These are phyloP conservation scores for Champsocephalus gunnari DNA, from an alignment of 2,797 vertebrate genomes.

Conservation along the genomic window DNA sequence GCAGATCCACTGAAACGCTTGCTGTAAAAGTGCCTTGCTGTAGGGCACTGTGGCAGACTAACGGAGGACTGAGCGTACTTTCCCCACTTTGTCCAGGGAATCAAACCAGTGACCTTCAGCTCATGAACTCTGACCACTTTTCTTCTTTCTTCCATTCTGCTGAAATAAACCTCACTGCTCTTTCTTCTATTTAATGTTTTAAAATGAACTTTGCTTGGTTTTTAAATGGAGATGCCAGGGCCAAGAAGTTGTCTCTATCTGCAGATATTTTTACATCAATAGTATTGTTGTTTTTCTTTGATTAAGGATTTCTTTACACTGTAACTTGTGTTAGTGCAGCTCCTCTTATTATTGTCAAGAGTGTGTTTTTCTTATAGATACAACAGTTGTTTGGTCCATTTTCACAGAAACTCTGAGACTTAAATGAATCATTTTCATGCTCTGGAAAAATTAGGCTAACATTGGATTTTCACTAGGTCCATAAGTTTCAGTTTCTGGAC, in stretches of 20 bases:
- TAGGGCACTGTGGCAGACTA: slow-evolving; percentile 52
- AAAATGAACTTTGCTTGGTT: slow-evolving; percentile 19
- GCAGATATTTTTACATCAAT: slow-evolving; percentile 34
- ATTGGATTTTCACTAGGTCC: neutral
- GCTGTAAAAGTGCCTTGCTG: slow-evolving; percentile 78
- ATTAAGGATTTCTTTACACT: slow-evolving; percentile 31
- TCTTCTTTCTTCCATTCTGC: slow-evolving; percentile 37
- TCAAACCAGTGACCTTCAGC: slow-evolving; percentile 44
- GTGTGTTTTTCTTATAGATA: neutral
- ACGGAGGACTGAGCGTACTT: slow-evolving; percentile 40
- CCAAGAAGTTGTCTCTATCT: slow-evolving; percentile 17
- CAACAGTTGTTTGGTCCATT: neutral
- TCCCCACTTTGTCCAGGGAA: slow-evolving; percentile 38
- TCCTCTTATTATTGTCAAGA: slow-evolving; percentile 28
- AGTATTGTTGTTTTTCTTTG: neutral
- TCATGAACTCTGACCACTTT: slow-evolving; percentile 61
- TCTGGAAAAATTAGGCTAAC: neutral
- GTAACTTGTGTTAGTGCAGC: neutral
- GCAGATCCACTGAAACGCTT: slow-evolving; percentile 49
- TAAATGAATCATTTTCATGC: neutral
- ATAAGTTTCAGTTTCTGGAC: neutral
- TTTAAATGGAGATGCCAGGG: neutral
- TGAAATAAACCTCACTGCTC: slow-evolving; percentile 22
- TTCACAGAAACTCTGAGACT: neutral
- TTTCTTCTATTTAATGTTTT: slow-evolving; percentile 21